Conservation (phyloP, 1,140 invertebrate species). For the Procambarus virginalis region DNA sequence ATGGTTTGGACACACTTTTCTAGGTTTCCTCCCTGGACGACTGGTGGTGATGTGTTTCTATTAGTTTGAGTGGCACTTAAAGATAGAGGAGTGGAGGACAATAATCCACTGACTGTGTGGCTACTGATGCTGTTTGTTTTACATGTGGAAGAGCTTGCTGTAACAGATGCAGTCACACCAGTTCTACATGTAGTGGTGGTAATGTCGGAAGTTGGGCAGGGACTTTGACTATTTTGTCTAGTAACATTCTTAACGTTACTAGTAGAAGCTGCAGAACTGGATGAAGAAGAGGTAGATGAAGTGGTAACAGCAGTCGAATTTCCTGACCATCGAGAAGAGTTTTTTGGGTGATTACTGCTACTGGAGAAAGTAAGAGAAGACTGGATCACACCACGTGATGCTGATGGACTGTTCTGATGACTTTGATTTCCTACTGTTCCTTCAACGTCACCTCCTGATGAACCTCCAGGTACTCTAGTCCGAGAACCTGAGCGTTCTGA, state of each 20-base stretch:
- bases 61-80: constrained; percentile 27
- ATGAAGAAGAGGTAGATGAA: constrained; percentile 42
- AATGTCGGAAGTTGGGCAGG: constrained; percentile 13
- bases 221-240: constrained; percentile 43
- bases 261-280: constrained; percentile 8
- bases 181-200: constrained; percentile 32
- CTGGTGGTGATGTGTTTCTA: constrained; percentile 58
- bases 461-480: constrained; percentile 39
- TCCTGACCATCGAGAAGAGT: constrained; percentile 45
- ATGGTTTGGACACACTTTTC: constrained; percentile 41
- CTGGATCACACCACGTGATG: constrained; percentile 25
- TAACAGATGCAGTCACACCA: constrained; percentile 8
- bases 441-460: constrained; percentile 20
- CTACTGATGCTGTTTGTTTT: constrained; percentile 21
- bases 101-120: constrained; percentile 16
- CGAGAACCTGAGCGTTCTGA: constrained; percentile 48
- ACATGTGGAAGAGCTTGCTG: constrained; percentile 17
- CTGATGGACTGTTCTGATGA: constrained; percentile 41
- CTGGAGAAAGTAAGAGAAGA: background rate
- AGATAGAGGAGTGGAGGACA: constrained; percentile 19
- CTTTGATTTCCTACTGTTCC: constrained; percentile 1
- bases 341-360: constrained; percentile 28
- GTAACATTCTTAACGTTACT: constrained; percentile 21
- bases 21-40: constrained; percentile 41
- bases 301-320: constrained; percentile 5